Base-by-base conservation (phyloP, 2,113 vertebrate species). In the Verasper variegatus region DNA sequence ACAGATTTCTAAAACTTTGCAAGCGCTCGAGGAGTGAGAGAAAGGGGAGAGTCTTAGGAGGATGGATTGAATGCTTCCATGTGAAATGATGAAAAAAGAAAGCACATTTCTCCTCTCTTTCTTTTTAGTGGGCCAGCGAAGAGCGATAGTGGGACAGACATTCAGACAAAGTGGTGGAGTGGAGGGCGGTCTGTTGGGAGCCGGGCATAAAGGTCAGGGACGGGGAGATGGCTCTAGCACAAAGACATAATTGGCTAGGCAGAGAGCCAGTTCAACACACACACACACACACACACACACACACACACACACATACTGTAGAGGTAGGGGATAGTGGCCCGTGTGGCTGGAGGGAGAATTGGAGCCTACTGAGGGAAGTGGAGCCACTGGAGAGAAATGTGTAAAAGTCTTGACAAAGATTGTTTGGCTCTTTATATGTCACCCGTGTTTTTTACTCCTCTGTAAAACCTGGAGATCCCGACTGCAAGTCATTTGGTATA, bases 141-240 rank as follows among this genome's bases (percentile, higher is more conserved):
- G 71, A 80, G 62, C 24, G 37, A 87, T 80, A 81, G 76, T 57
- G 42, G 73, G 76, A 69, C 71, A 74, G 87, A 86, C 81, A 84
- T 79, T 71, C 73, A 75, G 82, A 85, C 75, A 77, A 76, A 88
- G 80, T 82, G 76, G 27, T 72, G 62, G 78, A 79, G 76, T 67
- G 35, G 81, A 69, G 71, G 81, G 71, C 2, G 65, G 79, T 80
- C 91, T 82, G 17, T 40, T 79, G 92, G 88, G 89, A 88, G 71
- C 61, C n/a, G 54, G 76, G 73, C 62, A 20, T 84, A 91, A 93
- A 93, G 90, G 91, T 93, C 89, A 89, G 83, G 81, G 86, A 90
- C 62, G 0, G 69, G 82, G 82, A 92, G 87, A 89, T 82, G 86
- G 80, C 78, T 89, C 70, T 26, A 70, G 74, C 72, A 40, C 87